A percentile compares a stretch with the other conserved stretches of the same genome.
These are phyloP conservation scores for Cacatua alba DNA, from an alignment of 2,113 vertebrate genomes.

Conservation along the genomic window DNA sequence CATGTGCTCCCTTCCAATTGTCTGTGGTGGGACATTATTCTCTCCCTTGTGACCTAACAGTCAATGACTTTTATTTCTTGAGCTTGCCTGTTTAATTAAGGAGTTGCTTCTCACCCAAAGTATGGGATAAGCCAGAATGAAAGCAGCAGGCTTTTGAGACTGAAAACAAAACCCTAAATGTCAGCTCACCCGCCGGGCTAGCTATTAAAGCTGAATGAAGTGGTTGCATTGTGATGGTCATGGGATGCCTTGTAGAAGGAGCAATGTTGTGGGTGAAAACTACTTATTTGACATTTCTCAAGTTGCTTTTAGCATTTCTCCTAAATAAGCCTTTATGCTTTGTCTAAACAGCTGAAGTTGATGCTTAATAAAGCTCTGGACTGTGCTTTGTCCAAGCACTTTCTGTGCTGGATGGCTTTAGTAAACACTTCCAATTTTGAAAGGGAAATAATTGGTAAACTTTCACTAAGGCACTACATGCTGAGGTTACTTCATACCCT, in stretches of 20 bases:
- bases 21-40: slow-evolving; percentile 31
- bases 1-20: slow-evolving; percentile 18
- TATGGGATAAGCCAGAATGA: slow-evolving; percentile 8
- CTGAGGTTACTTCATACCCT: neutral
- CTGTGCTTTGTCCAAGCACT: neutral
- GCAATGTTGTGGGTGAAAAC: slow-evolving; percentile 30
- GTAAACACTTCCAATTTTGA: slow-evolving; percentile 27
- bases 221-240: slow-evolving; percentile 19
- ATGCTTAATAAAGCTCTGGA: slow-evolving; percentile 1
- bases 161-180: slow-evolving; percentile 26
- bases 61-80: slow-evolving; percentile 59
- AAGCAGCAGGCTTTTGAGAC: slow-evolving; percentile 20
- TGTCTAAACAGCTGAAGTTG: slow-evolving; percentile 29
- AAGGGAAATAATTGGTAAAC: neutral
- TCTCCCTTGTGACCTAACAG: slow-evolving; percentile 43
- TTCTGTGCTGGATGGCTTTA: neutral
- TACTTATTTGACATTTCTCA: slow-evolving; percentile 21
- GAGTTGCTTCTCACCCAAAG: slow-evolving; percentile 34
- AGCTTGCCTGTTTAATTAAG: slow-evolving; percentile 39
- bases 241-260: slow-evolving; percentile 4
- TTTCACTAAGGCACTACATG: neutral
- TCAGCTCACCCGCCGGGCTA: neutral
- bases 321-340: slow-evolving; percentile 26
- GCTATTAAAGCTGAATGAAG: slow-evolving; percentile 44
- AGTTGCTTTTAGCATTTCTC: slow-evolving; percentile 23